Evolutionary conservation across 2,888 invertebrate genomes (phyloP), one percentile per base, ranked within the genome.

Genomic region (Rhyacophila evoluta): DNA sequence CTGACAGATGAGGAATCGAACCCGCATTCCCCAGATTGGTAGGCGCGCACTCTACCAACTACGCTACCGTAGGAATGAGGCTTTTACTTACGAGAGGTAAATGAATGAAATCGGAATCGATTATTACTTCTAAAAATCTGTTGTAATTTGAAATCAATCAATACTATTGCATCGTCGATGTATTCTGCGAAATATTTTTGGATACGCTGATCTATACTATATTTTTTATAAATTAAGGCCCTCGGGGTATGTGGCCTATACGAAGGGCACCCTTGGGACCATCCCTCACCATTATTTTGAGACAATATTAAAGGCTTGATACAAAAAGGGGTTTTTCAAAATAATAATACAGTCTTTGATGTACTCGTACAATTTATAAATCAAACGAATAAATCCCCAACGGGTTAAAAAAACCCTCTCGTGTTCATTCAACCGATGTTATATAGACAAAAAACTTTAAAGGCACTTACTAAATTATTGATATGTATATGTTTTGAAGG

Each of bases 241-340:
- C 12, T 19, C 25, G 1, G 55, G 19, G 55, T 19, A 19, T 8
- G 55, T 55, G 15, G 8, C 15, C 55, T 19, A 19, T 10, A 19
- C 15, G 19, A 25, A 8, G 55, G 55, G 19, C 19, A 55, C 41
- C 41, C 41, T 55, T 12, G 55, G 55, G 19, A 19, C 15, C 55
- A 6, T 19, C 15, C 55, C 39, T 19, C 4, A 10, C 39, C 55
- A 25, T 25, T 33, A 33, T 33, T 2, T 12, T 19, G 55, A 55
- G 55, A 55, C 55, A 55, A 55, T 55, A 55, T 55, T 55, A 55
- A 55, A 55, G 55, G 55, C 19, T 55, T 55, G 25, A 19, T 55
- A 55, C 15, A 55, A 55, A 55, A 55, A 55, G 19, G 55, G 55
- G 10, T 55, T 55, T 33, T 19, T 55, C 5, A 8, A 55, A 55